Evolutionary conservation across 2,113 vertebrate genomes (phyloP), one percentile per base, ranked within the genome.

Genomic region (Brachyhypopomus occidentalis): DNA sequence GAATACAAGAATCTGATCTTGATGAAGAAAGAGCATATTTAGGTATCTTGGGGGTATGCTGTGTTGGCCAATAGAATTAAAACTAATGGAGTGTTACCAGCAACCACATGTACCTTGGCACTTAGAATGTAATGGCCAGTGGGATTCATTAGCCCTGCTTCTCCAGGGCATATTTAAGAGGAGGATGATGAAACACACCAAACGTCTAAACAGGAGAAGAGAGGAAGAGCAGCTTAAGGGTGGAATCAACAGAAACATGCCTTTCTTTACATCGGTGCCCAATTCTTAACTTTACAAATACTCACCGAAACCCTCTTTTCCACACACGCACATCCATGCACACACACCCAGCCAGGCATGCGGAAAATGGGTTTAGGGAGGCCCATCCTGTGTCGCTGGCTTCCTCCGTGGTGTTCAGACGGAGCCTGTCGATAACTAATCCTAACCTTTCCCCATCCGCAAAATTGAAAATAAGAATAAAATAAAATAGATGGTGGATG

Each of bases 381-480:
- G 86, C 88, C 86, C 86, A 77, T 88, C 82, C 89, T 86, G 85
- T 62, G 75, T 84, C 17, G 84, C 83, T 85, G 87, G 88, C 88
- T 88, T 90, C 88, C 88, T 85, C 41, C 87, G 91, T 83, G 88
- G 88, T 86, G 88, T 89, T 92, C 89, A 90, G 89, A 91, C 89
- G 88, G 86, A 86, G 87, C 90, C 89, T 89, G 93, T 94, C 91
- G 90, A 94, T 93, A 93, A 94, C 91, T 93, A 93, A 93, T 93
- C 90, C 92, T 92, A 91, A 93, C 93, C 93, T 93, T 94, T 92
- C 86, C 86, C 88, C 88, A 84, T 89, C 86, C 86, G 66, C 89
- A 89, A 93, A 93, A 93, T 93, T 92, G 91, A 92, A 93, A 93
- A 91, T 91, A 91, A 92, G 92, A 91, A 91, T 91, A 92, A 92